Evolutionary conservation across 2,888 invertebrate species (phyloP).

Genomic region (Molorchus minor): DNA sequence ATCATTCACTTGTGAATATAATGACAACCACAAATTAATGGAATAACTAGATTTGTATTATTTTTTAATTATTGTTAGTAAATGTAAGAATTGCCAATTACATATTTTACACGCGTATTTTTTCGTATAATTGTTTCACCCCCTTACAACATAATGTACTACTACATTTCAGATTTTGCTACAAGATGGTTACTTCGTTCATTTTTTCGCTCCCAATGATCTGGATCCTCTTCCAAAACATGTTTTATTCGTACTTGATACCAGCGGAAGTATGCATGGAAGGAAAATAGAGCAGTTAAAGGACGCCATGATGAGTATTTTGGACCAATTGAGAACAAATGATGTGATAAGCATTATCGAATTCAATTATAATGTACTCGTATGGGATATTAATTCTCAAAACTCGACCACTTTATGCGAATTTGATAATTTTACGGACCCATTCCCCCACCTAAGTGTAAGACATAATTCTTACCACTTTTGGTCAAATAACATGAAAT

Average conservation of each 20-base stretch:
- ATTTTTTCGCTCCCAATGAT: constrained; percentile 75
- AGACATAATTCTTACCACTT: not conserved
- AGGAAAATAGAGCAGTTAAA: constrained; percentile 72
- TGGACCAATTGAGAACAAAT: constrained; percentile 53
- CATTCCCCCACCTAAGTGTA: not conserved
- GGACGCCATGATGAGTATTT: constrained; percentile 73
- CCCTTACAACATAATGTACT: no score
- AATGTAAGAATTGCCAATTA: no score
- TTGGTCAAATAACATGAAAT: not conserved
- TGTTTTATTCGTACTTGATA: constrained; percentile 78
- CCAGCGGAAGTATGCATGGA: constrained; percentile 78
- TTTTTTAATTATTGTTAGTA: no score
- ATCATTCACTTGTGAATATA: no score
- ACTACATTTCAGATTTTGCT: constrained; percentile 68
- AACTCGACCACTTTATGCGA: not conserved
- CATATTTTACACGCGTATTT: no score
- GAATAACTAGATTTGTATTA: no score
- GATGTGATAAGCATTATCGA: constrained; percentile 34
- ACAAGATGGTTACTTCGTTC: constrained; percentile 78
- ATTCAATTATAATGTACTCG: constrained; percentile 30
- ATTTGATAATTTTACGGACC: not conserved
- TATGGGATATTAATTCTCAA: constrained; percentile 30
- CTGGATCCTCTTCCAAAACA: constrained; percentile 71
- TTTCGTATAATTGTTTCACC: no score
- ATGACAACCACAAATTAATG: no score